Evolutionary conservation across 2,888 invertebrate species (phyloP).

Genomic region (Nomada fabriciana): DNA sequence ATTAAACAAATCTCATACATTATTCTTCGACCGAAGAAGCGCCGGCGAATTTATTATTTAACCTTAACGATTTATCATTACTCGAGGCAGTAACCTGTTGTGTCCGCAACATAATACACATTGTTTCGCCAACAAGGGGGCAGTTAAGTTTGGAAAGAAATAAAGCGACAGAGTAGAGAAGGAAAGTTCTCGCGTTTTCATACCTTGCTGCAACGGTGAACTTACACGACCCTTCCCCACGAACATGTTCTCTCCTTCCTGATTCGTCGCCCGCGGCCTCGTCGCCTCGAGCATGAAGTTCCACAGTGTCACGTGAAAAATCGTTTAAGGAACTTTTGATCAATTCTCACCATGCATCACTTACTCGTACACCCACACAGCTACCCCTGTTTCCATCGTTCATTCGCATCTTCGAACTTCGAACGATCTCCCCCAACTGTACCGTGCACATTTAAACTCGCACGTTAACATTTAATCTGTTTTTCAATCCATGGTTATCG

Average conservation of each 20-base stretch:
- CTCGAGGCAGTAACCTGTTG: no score
- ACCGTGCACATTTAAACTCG: not conserved
- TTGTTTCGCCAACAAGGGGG: not conserved
- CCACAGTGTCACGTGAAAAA: not conserved
- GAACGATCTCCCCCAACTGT: not conserved
- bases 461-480: no score
- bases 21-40: no score
- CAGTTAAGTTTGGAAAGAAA: not conserved
- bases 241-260: not conserved
- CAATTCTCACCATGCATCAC: not conserved
- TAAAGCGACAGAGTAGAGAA: no score
- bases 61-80: no score
- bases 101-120: no score
- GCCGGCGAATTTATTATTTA: no score
- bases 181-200: conserved; percentile 27
- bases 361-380: not conserved
- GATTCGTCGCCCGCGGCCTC: not conserved
- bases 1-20: no score
- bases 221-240: not conserved
- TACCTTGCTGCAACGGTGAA: conserved; percentile 37
- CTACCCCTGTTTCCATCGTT: not conserved
- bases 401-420: not conserved
- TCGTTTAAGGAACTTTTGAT: not conserved
- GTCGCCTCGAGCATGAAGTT: not conserved
- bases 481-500: no score